Base-by-base conservation (phyloP, 2,888 invertebrate genomes). In the Eilema sororculum region DNA sequence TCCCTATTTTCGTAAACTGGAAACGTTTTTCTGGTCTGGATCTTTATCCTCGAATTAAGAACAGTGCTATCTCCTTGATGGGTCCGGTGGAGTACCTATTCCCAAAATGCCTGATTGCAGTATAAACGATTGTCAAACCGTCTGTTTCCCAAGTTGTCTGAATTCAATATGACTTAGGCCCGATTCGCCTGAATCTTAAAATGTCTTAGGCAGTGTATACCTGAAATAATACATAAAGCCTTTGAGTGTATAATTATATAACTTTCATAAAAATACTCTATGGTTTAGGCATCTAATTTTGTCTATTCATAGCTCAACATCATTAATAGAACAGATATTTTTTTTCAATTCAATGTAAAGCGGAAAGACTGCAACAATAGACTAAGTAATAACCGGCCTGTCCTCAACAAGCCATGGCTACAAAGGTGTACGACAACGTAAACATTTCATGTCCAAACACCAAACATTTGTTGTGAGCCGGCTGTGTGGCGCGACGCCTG, bases 391-490 rank as follows among this genome's bases (percentile, higher is more conserved):
- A 82, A 73, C 65, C 57, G 61, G 65, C 25, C 71, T 72, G 81
- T 80, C 83, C 79, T 83, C 76, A 76, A 72, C 78, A 65, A 73
- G 67, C 73, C 81, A 78, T 83, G 77, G 83, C 74, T 74, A 82
- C 81, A 82, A 82, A 69, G 59, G 73, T 73, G 65, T 71, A 72
- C 74, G 78, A 74, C 74, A 73, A 72, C 73, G 81, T 81, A 81
- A 81, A 81, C 81, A 81, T 74, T 82, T 62, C 68, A 76, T 79
- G 70, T 74, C 69, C 78, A 79, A 79, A 81, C 76, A 78, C 71
- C 84, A 88, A 89, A 87, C 89, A 87, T 85, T 87, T 84, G 87
- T 86, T 83, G 86, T 84, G 82, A 84, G 86, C 70, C 69, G 87
- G 85, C 85, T 83, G 90, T 80, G 86, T 86, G 84, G 78, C 81